phyloP scores from a whole-genome alignment of 2,113 vertebrate genomes.

The Phaethon lepturus region DNA sequence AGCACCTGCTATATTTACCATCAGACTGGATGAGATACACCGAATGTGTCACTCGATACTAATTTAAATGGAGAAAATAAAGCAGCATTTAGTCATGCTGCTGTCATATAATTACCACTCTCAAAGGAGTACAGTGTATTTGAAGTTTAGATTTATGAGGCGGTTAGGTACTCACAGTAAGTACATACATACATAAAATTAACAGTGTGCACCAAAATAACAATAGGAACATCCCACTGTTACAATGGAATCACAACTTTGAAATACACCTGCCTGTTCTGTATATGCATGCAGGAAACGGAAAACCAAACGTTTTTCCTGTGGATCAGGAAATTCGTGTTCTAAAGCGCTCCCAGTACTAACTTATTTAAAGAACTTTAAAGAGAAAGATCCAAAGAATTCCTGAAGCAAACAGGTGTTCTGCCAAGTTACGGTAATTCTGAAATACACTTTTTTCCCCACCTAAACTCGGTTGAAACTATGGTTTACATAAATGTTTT shows the following conservation, averaged over 20 bases:
- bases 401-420: background rate
- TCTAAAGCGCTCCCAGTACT: background rate
- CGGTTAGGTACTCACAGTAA: background rate
- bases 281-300: background rate
- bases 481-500: background rate
- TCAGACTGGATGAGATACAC: background rate
- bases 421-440: background rate
- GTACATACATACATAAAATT: background rate
- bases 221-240: background rate
- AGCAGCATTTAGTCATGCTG: background rate
- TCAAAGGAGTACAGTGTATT: background rate
- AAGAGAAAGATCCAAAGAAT: background rate
- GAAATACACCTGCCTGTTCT: background rate
- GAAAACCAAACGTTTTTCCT: background rate
- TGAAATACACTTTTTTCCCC: background rate
- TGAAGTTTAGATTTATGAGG: slow-evolving; percentile 39
- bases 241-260: background rate
- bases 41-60: background rate
- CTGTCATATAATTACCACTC: background rate
- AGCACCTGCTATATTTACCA: background rate
- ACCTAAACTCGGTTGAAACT: background rate
- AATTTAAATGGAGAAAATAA: background rate
- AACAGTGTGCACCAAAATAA: slow-evolving; percentile 1
- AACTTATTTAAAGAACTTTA: background rate
- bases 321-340: background rate